Evolutionary conservation across 2,888 invertebrate genomes (phyloP).

Genomic region (Philereme transversata): DNA sequence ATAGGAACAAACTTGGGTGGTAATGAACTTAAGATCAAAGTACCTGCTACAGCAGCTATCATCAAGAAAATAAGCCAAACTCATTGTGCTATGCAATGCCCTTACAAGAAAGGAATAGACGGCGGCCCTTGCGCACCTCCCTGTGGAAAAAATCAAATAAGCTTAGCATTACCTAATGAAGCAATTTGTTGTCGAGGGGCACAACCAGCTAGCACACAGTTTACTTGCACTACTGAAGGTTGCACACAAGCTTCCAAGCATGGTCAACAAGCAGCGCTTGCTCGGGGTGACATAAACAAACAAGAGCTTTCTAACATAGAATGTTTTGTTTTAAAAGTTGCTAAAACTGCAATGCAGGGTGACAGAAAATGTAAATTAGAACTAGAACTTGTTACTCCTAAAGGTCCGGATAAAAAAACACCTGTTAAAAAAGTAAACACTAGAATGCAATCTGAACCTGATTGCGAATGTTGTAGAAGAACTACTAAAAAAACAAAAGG

Average conservation of each 20-base stretch:
- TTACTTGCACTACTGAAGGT: slow-evolving; percentile 76
- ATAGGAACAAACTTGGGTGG: slow-evolving; percentile 72
- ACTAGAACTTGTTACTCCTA: slow-evolving; percentile 87
- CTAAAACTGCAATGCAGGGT: slow-evolving; percentile 86
- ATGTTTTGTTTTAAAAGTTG: slow-evolving; percentile 86
- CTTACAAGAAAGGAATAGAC: slow-evolving; percentile 55
- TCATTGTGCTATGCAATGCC: slow-evolving; percentile 69
- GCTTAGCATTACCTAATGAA: slow-evolving; percentile 66
- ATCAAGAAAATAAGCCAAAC: slow-evolving; percentile 79
- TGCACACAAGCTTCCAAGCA: slow-evolving; percentile 66
- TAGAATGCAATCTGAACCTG: slow-evolving; percentile 66
- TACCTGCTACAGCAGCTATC: slow-evolving; percentile 67
- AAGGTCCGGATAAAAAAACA: slow-evolving; percentile 82
- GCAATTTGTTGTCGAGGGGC: slow-evolving; percentile 63
- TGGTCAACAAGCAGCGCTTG: slow-evolving; percentile 55
- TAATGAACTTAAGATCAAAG: slow-evolving; percentile 77
- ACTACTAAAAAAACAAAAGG: slow-evolving; percentile 52
- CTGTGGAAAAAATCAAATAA: slow-evolving; percentile 76
- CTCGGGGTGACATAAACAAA: slow-evolving; percentile 62
- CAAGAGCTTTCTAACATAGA: slow-evolving; percentile 80
- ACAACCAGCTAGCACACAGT: slow-evolving; percentile 67
- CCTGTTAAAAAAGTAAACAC: slow-evolving; percentile 69
- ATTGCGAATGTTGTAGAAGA: slow-evolving; percentile 64
- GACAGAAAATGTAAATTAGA: slow-evolving; percentile 86
- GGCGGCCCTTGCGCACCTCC: slow-evolving; percentile 63